Base-by-base conservation (phyloP, 2,888 invertebrate genomes). In the Carpatolechia fugitivella region DNA sequence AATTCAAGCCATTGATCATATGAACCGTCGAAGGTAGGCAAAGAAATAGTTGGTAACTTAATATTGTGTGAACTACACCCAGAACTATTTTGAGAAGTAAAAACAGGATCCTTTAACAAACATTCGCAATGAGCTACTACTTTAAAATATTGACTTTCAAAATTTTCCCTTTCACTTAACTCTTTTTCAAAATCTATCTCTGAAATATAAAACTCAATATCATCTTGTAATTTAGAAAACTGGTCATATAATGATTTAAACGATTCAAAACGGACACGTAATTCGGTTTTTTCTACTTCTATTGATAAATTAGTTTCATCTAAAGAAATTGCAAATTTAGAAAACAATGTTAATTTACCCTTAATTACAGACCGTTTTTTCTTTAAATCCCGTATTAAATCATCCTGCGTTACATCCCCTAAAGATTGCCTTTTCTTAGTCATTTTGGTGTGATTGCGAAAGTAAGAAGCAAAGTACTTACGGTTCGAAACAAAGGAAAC, bases 1-100 rank as follows among this genome's bases (percentile, higher is more conserved):
- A 48, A 59, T 13, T 59, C 59, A 0, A 59, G 30, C 59, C 59
- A 59, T 8, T 49, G 49, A 31, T 59, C 59, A 52, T 59, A 59
- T 2, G 52, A 52, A 14, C 59, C 59, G n/a, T 54, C 52, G 24
- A 56, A 59, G 38, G 56, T 29, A 2, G 59, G 56, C 30, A 59
- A 33, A 4, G 48, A 20, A 11, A 59, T 56, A 1, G 52, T 52
- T 0, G 56, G 59, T 41, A 59, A 53, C 33, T 59, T 59, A 18
- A 8, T 8, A 7, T 6, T 24, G 6, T 33, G 16, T 18, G 35
- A 49, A 33, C 3, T 14, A 35, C 6, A 35, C 16, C n/a, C n/a
- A n/a, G n/a, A n/a, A n/a, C 30, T 1, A 24, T 6, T 24, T n/a
- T n/a, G 7, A 6, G 33, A 10, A 11, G 8, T n/a, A 8, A 18